Evolutionary conservation across 1,140 invertebrate genomes (phyloP).

Genomic region (Drosophila prosaltans): DNA sequence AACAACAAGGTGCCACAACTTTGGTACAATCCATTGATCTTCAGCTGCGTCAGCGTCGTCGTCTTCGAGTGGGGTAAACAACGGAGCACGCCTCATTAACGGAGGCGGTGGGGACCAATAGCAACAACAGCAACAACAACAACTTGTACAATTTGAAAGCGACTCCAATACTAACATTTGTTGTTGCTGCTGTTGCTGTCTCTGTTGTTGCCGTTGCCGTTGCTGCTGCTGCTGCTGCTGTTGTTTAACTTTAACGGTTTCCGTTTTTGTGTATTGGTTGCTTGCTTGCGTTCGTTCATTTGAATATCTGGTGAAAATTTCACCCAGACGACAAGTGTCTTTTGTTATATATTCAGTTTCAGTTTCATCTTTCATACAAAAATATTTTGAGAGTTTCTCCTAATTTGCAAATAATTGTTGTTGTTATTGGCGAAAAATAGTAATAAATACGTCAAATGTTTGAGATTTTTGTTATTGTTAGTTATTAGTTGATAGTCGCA

Average conservation of each 20-base stretch:
- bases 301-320: slow-evolving; percentile 81
- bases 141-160: slow-evolving; percentile 70
- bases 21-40: slow-evolving; percentile 72
- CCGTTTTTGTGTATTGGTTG: slow-evolving; percentile 69
- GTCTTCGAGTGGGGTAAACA: slow-evolving; percentile 66
- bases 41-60: slow-evolving; percentile 36
- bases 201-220: slow-evolving; percentile 44
- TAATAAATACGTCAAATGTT: slow-evolving; percentile 31
- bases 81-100: slow-evolving; percentile 73
- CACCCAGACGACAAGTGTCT: slow-evolving; percentile 80
- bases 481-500: slow-evolving; percentile 38
- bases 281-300: slow-evolving; percentile 69
- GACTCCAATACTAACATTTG: slow-evolving; percentile 61
- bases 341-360: slow-evolving; percentile 65
- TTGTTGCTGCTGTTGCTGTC: slow-evolving; percentile 40
- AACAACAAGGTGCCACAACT: slow-evolving; percentile 32
- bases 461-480: slow-evolving; percentile 21
- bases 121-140: slow-evolving; percentile 48
- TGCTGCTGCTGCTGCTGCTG: slow-evolving; percentile 39
- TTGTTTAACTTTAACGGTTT: slow-evolving; percentile 77
- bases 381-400: slow-evolving; percentile 69
- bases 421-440: slow-evolving; percentile 32
- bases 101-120: slow-evolving; percentile 42
- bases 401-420: slow-evolving; percentile 75
- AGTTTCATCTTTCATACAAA: slow-evolving; percentile 48